Conservation (phyloP, 2,888 invertebrate genomes). For the Dryobota labecula region DNA sequence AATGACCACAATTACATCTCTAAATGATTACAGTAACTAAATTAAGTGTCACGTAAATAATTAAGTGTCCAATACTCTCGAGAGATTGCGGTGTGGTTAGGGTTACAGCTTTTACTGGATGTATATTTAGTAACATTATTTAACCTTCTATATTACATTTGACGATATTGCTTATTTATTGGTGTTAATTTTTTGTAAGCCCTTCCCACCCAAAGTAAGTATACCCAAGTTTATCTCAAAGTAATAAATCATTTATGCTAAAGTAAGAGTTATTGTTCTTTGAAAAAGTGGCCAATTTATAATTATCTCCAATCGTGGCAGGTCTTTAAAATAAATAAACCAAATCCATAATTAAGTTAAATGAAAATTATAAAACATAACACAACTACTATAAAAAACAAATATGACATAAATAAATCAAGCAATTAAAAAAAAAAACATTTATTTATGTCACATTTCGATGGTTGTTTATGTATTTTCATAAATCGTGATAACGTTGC, state of each 20-base stretch:
- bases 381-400: neutral
- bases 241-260: neutral
- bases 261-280: neutral
- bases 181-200: neutral
- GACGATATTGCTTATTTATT: neutral
- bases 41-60: slow-evolving; percentile 47
- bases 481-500: neutral
- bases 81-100: slow-evolving; percentile 39
- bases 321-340: neutral
- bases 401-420: neutral
- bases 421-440: neutral
- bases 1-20: slow-evolving; percentile 1
- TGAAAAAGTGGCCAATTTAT: neutral
- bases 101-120: slow-evolving; percentile 22
- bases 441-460: neutral
- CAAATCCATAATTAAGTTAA: neutral
- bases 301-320: neutral
- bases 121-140: neutral
- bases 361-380: neutral
- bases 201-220: neutral
- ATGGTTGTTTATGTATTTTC: neutral
- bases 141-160: neutral
- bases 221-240: neutral
- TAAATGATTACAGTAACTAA: slow-evolving; percentile 40
- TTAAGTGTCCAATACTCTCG: slow-evolving; percentile 33